Evolutionary conservation across 1,140 invertebrate genomes (phyloP), one percentile per base, ranked within the genome.

Genomic region (Drosophila setifemur): DNA sequence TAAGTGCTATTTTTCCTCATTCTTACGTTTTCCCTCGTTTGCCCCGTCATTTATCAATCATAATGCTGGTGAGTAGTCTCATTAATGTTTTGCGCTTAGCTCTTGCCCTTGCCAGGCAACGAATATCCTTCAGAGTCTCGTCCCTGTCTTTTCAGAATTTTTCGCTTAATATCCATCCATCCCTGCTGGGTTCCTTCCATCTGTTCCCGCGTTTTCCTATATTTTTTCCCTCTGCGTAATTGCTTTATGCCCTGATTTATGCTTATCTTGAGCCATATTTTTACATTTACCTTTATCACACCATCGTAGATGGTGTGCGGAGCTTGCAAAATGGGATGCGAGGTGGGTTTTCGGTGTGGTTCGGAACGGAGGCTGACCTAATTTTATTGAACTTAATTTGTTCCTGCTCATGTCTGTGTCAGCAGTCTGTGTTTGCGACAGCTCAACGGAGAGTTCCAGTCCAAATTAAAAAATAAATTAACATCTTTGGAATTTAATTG

Each of bases 191-290:
- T 53, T 33, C 18, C 31, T 37, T 35, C 11, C 33, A 26, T 19
- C 52, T 39, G 28, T 35, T 47, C 28, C n/a, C 28, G n/a, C 18
- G 8, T 61, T 28, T 31, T 19, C 7, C 14, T 25, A 33, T 42
- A 16, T 35, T 54, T 74, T 37, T 54, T n/a, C n/a, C n/a, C n/a
- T n/a, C n/a, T 68, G 55, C 73, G 79, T 85, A 83, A 83, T 83
- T 83, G 70, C 74, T 67, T 79, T 85, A 85, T 83, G 42, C 70
- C 29, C 70, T 83, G 79, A 83, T 83, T 83, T 83, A 83, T 83
- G 79, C 66, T 83, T 85, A 83, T 83, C 79, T 83, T 72, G 50
- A 85, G 79, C 79, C 58, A 83, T 83, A 74, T 85, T 83, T 85
- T 74, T 74, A 85, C 79, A 74, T 85, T 85, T 79, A 79, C 79